phyloP scores from a whole-genome alignment of 2,888 invertebrate genomes.

The Drosophila quinaria region DNA sequence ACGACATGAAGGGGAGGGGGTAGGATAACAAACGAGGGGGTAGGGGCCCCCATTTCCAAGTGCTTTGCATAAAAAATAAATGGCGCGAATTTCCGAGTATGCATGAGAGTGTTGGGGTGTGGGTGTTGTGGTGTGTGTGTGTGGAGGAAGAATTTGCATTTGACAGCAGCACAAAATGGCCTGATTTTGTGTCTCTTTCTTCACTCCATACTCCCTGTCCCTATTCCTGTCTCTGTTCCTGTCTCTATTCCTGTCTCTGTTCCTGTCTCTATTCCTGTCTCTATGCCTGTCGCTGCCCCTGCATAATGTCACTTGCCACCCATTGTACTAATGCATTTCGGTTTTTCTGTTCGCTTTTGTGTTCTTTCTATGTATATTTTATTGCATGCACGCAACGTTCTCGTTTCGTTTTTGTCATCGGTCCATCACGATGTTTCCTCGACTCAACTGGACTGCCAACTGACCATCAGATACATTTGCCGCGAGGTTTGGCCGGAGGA shows the following conservation, averaged over 20 bases:
- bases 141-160: conserved; percentile 20
- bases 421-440: conserved; percentile 23
- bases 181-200: conserved; percentile 2
- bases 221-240: neutral
- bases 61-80: conserved; percentile 31
- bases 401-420: conserved; percentile 14
- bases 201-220: neutral
- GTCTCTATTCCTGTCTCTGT: neutral
- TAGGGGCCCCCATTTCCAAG: neutral
- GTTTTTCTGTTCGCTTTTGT: conserved; percentile 32
- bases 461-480: conserved; percentile 88
- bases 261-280: neutral
- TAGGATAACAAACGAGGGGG: neutral
- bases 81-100: conserved; percentile 13
- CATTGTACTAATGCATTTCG: conserved; percentile 36
- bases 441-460: conserved; percentile 14
- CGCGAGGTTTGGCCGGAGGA: conserved; percentile 90
- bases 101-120: conserved; percentile 16
- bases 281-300: neutral
- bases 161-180: conserved; percentile 41
- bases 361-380: conserved; percentile 20
- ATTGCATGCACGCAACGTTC: conserved; percentile 40
- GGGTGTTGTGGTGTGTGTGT: neutral
- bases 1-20: neutral
- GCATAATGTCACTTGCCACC: neutral